Evolutionary conservation across 30 jellyfish, hydroid and myxozoan genomes (phyloP).

Genomic region (Aurelia aurita): DNA sequence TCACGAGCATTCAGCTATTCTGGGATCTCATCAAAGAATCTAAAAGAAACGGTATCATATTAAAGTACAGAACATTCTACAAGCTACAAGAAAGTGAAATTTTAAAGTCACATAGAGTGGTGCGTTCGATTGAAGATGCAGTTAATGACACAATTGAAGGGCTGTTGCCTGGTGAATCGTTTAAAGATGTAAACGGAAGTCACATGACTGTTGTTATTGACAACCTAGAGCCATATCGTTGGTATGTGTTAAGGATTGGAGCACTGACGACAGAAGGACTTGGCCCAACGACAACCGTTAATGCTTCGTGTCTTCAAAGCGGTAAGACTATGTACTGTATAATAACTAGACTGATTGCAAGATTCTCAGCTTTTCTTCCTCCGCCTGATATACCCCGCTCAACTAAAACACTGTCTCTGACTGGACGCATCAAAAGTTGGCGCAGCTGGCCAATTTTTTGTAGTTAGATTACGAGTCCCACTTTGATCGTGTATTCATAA

Average conservation of each 20-base stretch:
- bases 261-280: slow-evolving; percentile 47
- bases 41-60: slow-evolving; percentile 9
- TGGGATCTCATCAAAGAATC: slow-evolving; percentile 48
- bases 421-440: too few relatives aligned
- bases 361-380: too few relatives aligned
- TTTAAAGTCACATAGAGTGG: slow-evolving; percentile 41
- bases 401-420: too few relatives aligned
- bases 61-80: slow-evolving; percentile 29
- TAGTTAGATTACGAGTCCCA: too few relatives aligned
- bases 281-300: slow-evolving; percentile 48
- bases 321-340: slow-evolving; percentile 32
- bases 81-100: slow-evolving; percentile 28
- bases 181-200: slow-evolving; percentile 32
- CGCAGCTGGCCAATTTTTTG: too few relatives aligned
- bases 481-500: too few relatives aligned
- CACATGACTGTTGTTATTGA: not conserved
- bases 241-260: slow-evolving; percentile 60
- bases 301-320: slow-evolving; percentile 58
- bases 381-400: too few relatives aligned
- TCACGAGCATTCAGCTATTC: slow-evolving; percentile 25
- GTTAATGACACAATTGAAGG: slow-evolving; percentile 30
- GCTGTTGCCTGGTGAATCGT: slow-evolving; percentile 33
- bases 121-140: not conserved
- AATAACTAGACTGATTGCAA: too few relatives aligned
- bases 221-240: slow-evolving; percentile 42